Conservation (phyloP, 2,888 invertebrate genomes). For the Coenonympha arcania region DNA sequence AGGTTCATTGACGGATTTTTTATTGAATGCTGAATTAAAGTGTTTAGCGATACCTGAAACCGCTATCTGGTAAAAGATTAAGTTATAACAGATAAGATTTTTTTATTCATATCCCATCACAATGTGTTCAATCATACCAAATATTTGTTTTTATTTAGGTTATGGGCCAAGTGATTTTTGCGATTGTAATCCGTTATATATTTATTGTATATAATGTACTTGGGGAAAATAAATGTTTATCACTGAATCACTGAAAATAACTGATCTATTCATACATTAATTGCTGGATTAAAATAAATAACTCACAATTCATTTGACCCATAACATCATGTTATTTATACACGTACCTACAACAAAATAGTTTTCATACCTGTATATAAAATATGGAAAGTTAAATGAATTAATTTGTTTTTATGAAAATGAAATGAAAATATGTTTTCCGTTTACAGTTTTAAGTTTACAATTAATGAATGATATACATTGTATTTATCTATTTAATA, state of each 20-base stretch:
- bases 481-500: neutral
- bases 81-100: neutral
- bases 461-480: neutral
- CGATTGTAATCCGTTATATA: no score
- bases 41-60: no score
- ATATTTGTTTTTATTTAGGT: slow-evolving; percentile 40
- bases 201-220: no score
- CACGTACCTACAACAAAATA: neutral
- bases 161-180: no score
- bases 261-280: no score
- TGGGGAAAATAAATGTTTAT: no score
- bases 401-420: neutral
- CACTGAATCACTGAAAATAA: no score
- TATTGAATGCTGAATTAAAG: no score
- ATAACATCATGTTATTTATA: no score
- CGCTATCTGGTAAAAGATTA: neutral
- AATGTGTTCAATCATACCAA: slow-evolving; percentile 70
- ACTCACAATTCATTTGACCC: no score
- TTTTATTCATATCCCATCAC: slow-evolving; percentile 45
- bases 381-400: neutral
- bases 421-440: neutral
- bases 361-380: slow-evolving; percentile 2
- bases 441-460: neutral
- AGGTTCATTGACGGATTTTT: no score
- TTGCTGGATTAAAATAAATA: no score